Base-by-base conservation (phyloP, 2,888 invertebrate species). In the Microplitis manilae region DNA sequence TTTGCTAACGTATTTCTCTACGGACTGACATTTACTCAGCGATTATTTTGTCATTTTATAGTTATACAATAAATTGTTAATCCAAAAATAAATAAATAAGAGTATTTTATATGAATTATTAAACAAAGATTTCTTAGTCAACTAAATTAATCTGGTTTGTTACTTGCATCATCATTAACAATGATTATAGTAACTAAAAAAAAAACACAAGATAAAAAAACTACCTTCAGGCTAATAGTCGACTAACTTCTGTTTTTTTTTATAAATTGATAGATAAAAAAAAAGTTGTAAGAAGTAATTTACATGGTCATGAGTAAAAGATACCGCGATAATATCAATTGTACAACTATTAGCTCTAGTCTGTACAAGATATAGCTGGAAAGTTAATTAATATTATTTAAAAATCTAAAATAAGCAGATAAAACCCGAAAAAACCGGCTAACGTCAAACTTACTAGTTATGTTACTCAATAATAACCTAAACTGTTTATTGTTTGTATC, bases 401-500 rank as follows among this genome's bases (percentile, higher is more conserved):
- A 67, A n/a, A 67, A 8, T 67, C 7, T 6, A 38, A 40, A 17
- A 6, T 41, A 41, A 50, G 50, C 41, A n/a, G 75, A 75, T 38
- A 7, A 61, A 69, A 70, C 75, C 39, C 15, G 75, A 64, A 69
- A 70, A 64, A 69, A 69, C 75, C 69, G 30, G 75, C 9, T 17
- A 62, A 20, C 17, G 7, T 69, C 5, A 60, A 39, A 39, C 40
- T 9, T 67, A 50, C 50, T 68, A 39, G 40, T 68, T 38, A 68
- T 68, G 68, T 20, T 41, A 15, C n/a, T 75, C 50, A 50, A 50
- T 50, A 50, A 20, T 7, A 72, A 78, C 9, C n/a, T 62, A 6
- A 65, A 82, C n/a, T 80, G 68, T 70, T 79, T 85, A 75, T 77
- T 86, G 15, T 75, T 86, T 40, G 64, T 84, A 76, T 65, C 83